These are phyloP conservation scores for Xenopus borealis DNA, from an alignment of 2,113 vertebrate genomes.

Conservation along the genomic window DNA sequence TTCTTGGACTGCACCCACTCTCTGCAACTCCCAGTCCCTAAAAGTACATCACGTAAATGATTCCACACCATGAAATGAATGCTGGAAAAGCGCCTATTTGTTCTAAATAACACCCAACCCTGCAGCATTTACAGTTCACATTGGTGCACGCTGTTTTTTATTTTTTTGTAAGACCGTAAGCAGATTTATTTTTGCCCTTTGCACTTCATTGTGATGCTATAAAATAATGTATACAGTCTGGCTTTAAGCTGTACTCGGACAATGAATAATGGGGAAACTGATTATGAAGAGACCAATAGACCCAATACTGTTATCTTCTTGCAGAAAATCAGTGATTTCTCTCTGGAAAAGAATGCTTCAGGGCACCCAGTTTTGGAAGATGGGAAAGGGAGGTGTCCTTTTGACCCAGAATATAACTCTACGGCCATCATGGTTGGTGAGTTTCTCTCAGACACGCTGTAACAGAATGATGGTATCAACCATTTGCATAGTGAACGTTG, in stretches of 20 bases:
- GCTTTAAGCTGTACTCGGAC: too few species aligned
- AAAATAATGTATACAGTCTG: too few species aligned
- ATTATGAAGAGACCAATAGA: neutral
- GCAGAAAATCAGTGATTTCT: constrained; percentile 77
- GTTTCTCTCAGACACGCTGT: constrained; percentile 36
- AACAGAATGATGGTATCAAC: neutral
- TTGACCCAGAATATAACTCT: constrained; percentile 90
- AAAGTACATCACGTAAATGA: too few species aligned
- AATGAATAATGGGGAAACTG: too few species aligned
- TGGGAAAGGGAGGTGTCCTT: constrained; percentile 89
- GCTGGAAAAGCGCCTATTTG: too few species aligned
- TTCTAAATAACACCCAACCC: neutral
- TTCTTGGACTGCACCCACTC: too few species aligned
- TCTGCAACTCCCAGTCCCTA: too few species aligned
- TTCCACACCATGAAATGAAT: too few species aligned
- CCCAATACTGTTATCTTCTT: neutral
- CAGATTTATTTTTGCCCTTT: too few species aligned
- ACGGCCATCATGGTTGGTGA: constrained; percentile 93
- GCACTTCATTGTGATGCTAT: too few species aligned
- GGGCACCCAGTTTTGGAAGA: constrained; percentile 83
- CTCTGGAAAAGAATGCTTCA: constrained; percentile 59
- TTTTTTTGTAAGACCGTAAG: too few species aligned
- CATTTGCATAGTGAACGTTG: neutral
- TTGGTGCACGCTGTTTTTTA: too few species aligned
- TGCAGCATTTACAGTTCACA: neutral